These are phyloP conservation scores for Luffia ferchaultella DNA, from an alignment of 2,888 invertebrate genomes.

Conservation along the genomic window DNA sequence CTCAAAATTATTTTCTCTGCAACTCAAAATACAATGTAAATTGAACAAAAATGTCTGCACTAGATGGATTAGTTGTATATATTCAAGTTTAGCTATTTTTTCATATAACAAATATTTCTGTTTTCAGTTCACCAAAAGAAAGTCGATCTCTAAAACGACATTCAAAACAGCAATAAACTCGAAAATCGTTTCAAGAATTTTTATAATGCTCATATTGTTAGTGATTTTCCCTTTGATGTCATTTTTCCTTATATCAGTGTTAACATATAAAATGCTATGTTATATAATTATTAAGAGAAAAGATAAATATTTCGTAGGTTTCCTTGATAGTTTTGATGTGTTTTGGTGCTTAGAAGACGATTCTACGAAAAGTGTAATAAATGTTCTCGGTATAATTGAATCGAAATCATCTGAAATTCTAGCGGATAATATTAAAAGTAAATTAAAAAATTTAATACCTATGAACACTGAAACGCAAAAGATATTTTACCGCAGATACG, in stretches of 20 bases:
- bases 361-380: constrained; percentile 46
- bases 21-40: too few relatives aligned
- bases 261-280: constrained; percentile 29
- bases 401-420: constrained; percentile 25
- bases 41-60: too few relatives aligned
- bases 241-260: constrained; percentile 21
- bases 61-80: too few relatives aligned
- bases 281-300: constrained; percentile 26
- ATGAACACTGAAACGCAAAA: constrained; percentile 28
- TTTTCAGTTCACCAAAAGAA: constrained; percentile 13
- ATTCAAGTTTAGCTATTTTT: too few relatives aligned
- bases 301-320: constrained; percentile 41
- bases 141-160: not conserved
- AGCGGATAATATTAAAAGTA: constrained; percentile 26
- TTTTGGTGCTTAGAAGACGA: constrained; percentile 62
- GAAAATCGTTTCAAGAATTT: constrained; percentile 16
- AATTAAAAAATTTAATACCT: constrained; percentile 20
- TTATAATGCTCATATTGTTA: constrained; percentile 21
- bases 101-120: too few relatives aligned
- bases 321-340: constrained; percentile 58
- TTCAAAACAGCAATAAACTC: constrained; percentile 11
- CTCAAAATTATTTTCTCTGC: too few relatives aligned
- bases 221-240: constrained; percentile 23
- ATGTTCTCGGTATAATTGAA: constrained; percentile 51
- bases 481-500: constrained; percentile 43